These are phyloP conservation scores for Poecilia gillii DNA, from an alignment of 2,797 vertebrate genomes.

Conservation along the genomic window DNA sequence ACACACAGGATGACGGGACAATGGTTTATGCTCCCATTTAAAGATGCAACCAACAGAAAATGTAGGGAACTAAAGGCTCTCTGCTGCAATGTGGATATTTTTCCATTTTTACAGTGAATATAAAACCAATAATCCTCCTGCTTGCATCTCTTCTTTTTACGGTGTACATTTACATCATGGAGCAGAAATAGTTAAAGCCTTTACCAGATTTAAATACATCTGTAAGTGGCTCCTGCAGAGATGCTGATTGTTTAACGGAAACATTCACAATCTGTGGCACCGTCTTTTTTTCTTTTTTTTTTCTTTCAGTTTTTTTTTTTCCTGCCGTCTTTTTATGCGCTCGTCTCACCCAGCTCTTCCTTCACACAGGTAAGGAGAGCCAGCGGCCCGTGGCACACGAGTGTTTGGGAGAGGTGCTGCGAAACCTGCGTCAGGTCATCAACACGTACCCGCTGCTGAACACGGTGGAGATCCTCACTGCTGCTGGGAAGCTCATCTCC, in stretches of 20 bases:
- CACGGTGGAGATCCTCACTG: conserved; percentile 94
- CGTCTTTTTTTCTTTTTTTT: not conserved
- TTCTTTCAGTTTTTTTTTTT: not conserved
- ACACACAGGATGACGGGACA: not conserved
- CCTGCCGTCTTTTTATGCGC: conserved; percentile 11
- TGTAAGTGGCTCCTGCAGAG: not conserved
- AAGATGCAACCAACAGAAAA: not conserved
- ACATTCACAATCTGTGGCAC: conserved; percentile 14
- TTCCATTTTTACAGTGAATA: not conserved
- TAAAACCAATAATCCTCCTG: not conserved
- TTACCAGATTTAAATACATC: not conserved
- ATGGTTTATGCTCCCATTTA: not conserved
- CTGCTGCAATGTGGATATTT: not conserved
- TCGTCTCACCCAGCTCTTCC: not conserved
- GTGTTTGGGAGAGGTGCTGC: conserved; percentile 91
- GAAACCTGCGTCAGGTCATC: conserved; percentile 92
- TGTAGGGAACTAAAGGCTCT: not conserved
- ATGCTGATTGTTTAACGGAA: not conserved
- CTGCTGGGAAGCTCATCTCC: conserved; percentile 93
- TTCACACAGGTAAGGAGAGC: conserved; percentile 86
- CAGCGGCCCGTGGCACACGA: conserved; percentile 89
- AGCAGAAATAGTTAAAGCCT: not conserved
- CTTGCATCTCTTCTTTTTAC: not conserved
- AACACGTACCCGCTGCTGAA: conserved; percentile 93
- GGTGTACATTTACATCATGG: not conserved